Evolutionary conservation across 1,140 invertebrate genomes (phyloP).

Genomic region (Zaprionus camerounensis): DNA sequence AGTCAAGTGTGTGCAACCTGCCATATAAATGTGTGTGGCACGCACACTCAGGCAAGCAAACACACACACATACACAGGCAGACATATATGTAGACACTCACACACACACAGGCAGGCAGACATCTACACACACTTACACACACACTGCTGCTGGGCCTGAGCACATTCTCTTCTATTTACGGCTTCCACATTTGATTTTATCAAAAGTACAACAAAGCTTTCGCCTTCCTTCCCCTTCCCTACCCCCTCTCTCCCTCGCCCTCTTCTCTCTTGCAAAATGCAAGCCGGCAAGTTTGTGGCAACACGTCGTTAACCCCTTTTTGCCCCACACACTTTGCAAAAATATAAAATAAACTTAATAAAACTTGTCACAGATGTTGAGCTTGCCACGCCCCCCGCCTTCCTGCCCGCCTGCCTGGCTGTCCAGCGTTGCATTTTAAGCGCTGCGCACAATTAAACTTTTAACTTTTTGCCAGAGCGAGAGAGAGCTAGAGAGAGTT

Average conservation of each 20-base stretch:
- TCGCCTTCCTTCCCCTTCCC: not conserved
- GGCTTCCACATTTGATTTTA: conserved; percentile 52
- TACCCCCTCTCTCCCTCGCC: not conserved
- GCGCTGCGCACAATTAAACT: conserved; percentile 81
- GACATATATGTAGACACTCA: no score
- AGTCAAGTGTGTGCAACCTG: conserved; percentile 76
- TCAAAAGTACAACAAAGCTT: conserved; percentile 50
- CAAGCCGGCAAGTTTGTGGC: conserved; percentile 56
- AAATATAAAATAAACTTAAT: conserved; percentile 81
- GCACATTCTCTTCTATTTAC: conserved; percentile 7
- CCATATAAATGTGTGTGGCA: conserved; percentile 64
- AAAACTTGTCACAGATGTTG: conserved; percentile 78
- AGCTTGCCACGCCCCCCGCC: conserved; percentile 34
- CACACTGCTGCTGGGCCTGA: not conserved
- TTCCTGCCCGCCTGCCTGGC: not conserved
- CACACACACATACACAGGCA: conserved; percentile 2
- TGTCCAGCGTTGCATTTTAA: conserved; percentile 52
- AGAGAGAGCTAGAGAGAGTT: conserved; percentile 39
- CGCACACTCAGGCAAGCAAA: conserved; percentile 15
- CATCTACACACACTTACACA: no score
- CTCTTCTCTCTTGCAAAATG: conserved; percentile 11
- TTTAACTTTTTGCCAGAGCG: conserved; percentile 71
- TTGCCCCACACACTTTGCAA: conserved; percentile 8
- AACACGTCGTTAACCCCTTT: conserved; percentile 50
- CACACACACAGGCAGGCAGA: not conserved